These are phyloP conservation scores for Rhagoletis zephyria DNA, from an alignment of 1,140 invertebrate genomes.

Conservation along the genomic window DNA sequence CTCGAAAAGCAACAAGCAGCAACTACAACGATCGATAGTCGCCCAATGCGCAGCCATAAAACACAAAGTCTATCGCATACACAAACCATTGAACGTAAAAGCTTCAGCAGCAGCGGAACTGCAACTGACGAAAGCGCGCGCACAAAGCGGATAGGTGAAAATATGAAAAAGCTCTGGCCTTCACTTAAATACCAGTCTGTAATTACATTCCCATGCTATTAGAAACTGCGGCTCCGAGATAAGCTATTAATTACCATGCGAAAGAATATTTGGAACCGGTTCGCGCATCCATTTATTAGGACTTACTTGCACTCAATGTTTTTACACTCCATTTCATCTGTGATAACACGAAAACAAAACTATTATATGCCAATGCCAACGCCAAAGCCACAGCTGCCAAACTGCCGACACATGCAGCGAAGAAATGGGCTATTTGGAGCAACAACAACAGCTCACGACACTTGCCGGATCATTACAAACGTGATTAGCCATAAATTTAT, in stretches of 20 bases:
- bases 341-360: not conserved
- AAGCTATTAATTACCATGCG: not conserved
- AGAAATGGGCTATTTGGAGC: not conserved
- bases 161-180: not conserved
- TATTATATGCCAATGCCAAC: not conserved
- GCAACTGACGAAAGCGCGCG: not conserved
- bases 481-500: not conserved
- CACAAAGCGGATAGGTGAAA: not conserved
- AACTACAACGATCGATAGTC: not conserved
- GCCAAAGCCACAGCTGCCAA: not conserved
- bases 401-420: not conserved
- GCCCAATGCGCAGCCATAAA: too few relatives aligned
- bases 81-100: not conserved
- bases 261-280: not conserved
- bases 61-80: not conserved
- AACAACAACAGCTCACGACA: not conserved
- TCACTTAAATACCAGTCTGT: not conserved
- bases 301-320: not conserved
- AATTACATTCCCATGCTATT: not conserved
- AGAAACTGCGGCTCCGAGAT: not conserved
- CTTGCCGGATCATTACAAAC: not conserved
- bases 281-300: not conserved
- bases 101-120: not conserved
- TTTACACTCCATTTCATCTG: not conserved
- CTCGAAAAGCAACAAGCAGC: not conserved